phyloP scores from a whole-genome alignment of 1,140 invertebrate genomes.

The Lamellibrachia luymesi region DNA sequence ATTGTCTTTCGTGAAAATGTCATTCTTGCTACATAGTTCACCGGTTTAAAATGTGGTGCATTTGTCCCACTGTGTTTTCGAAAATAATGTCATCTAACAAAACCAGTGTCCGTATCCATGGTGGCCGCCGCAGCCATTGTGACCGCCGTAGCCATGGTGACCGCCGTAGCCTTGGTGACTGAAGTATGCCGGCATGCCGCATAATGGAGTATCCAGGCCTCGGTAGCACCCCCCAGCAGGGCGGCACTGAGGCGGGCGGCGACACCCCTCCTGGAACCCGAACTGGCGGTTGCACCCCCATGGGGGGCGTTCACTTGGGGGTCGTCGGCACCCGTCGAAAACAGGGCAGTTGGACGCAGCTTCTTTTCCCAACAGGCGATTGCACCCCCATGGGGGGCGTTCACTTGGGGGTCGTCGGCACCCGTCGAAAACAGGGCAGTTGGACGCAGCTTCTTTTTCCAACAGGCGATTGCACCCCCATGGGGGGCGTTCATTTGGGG shows the following conservation, averaged over 20 bases:
- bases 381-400: no score
- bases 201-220: neutral
- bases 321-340: no score
- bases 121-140: neutral
- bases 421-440: neutral
- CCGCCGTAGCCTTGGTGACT: neutral
- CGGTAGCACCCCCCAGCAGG: neutral
- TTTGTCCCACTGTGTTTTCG: neutral
- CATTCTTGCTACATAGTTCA: neutral
- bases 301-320: no score
- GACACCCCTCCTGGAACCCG: neutral
- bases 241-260: neutral
- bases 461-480: neutral
- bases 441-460: neutral
- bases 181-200: neutral
- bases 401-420: no score
- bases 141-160: neutral
- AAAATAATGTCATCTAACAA: neutral
- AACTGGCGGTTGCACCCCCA: no score
- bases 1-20: neutral
- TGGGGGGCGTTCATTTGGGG: neutral
- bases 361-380: no score
- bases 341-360: no score
- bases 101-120: neutral
- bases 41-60: neutral